phyloP scores from a whole-genome alignment of 2,797 vertebrate species.

The Rhodeus uyekii region DNA sequence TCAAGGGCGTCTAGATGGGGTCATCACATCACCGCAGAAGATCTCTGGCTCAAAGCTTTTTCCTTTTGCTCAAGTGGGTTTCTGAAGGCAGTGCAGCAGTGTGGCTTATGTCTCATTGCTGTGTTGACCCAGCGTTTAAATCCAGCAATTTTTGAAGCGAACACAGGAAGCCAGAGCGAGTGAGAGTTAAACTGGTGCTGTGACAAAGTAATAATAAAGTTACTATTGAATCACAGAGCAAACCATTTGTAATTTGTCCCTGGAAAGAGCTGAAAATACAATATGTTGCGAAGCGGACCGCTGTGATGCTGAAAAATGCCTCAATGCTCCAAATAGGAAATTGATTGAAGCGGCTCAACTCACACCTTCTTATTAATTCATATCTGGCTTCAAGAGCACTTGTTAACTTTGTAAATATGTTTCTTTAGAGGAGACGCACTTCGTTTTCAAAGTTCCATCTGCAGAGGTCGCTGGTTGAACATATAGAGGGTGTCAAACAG shows the following conservation, averaged over 20 bases:
- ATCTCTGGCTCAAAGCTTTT: constrained; percentile 40
- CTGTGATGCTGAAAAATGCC: constrained; percentile 27
- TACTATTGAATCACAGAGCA: constrained; percentile 41
- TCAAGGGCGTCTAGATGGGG: constrained; percentile 41
- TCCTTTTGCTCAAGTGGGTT: constrained; percentile 18
- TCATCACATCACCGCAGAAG: constrained; percentile 39
- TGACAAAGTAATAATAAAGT: constrained; percentile 36
- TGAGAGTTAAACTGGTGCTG: background rate
- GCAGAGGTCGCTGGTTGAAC: constrained; percentile 74
- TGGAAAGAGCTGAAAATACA: constrained; percentile 32
- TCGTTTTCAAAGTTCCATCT: constrained; percentile 79
- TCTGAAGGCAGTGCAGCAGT: constrained; percentile 13
- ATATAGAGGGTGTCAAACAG: constrained; percentile 84
- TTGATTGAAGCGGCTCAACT: constrained; percentile 33
- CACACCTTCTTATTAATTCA: constrained; percentile 37
- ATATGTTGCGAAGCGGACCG: background rate
- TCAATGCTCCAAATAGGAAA: constrained; percentile 32
- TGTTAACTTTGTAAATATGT: constrained; percentile 67
- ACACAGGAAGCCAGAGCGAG: background rate
- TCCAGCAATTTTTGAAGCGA: constrained; percentile 12
- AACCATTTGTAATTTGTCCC: constrained; percentile 28
- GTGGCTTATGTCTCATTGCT: constrained; percentile 5
- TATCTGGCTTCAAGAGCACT: constrained; percentile 37
- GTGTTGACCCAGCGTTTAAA: constrained; percentile 28
- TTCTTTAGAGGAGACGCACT: constrained; percentile 70